These are phyloP conservation scores for Labrus mixtus DNA, from an alignment of 2,113 vertebrate species.

Conservation along the genomic window DNA sequence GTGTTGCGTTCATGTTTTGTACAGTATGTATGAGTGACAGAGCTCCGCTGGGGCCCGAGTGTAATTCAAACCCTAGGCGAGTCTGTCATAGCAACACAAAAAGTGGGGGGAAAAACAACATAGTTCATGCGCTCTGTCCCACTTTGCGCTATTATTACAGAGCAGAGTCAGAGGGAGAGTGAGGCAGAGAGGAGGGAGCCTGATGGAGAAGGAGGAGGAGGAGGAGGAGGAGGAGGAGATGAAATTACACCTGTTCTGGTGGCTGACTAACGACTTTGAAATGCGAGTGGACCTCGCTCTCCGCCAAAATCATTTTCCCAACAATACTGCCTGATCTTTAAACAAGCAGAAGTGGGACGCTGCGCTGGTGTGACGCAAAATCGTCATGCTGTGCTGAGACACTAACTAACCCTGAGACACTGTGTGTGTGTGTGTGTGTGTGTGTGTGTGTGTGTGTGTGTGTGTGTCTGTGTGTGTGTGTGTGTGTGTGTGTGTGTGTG, in stretches of 20 bases:
- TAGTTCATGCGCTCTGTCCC: slow-evolving; percentile 75
- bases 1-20: slow-evolving; percentile 8
- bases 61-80: slow-evolving; percentile 65
- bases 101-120: slow-evolving; percentile 73
- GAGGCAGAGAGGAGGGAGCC: slow-evolving; percentile 22
- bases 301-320: slow-evolving; percentile 90
- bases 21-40: slow-evolving; percentile 53
- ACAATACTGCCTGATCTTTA: slow-evolving; percentile 87
- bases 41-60: slow-evolving; percentile 56
- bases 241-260: slow-evolving; percentile 94
- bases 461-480: not conserved
- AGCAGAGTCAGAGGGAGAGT: slow-evolving; percentile 78
- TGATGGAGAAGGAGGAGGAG: slow-evolving; percentile 52
- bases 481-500: no score
- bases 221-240: slow-evolving; percentile 83
- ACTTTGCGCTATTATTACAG: slow-evolving; percentile 87
- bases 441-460: not conserved
- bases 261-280: slow-evolving; percentile 93
- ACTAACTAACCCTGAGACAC: slow-evolving; percentile 44
- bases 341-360: slow-evolving; percentile 85
- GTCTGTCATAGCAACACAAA: slow-evolving; percentile 70
- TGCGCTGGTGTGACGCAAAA: slow-evolving; percentile 62
- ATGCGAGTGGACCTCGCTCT: slow-evolving; percentile 84
- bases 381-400: slow-evolving; percentile 43
- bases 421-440: slow-evolving; percentile 12